These are phyloP conservation scores for Argyrosomus regius DNA, from an alignment of 2,797 vertebrate genomes.

Conservation along the genomic window DNA sequence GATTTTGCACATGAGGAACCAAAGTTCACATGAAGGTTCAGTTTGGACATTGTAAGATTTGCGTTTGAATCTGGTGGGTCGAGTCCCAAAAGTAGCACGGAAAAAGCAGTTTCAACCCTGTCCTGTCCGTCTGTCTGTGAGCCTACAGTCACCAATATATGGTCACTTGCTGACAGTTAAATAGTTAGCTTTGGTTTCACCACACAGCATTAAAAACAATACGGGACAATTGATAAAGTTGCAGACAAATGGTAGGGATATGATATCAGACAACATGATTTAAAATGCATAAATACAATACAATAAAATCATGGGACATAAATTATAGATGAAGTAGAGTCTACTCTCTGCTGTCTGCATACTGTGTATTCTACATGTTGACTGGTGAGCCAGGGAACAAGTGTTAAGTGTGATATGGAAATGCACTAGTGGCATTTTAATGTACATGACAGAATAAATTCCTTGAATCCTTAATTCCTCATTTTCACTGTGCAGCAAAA, in stretches of 20 bases:
- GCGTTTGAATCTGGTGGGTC: background rate
- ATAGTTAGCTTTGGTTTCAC: background rate
- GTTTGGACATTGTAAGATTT: background rate
- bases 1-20: too few species aligned
- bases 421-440: constrained; percentile 2
- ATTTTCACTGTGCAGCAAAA: background rate
- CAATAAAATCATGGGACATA: background rate
- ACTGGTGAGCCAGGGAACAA: background rate
- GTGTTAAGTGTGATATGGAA: constrained; percentile 2
- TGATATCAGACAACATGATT: background rate
- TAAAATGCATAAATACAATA: background rate
- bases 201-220: background rate
- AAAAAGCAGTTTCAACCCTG: background rate
- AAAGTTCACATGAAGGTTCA: background rate
- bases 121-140: background rate
- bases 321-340: too few species aligned
- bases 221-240: background rate
- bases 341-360: background rate
- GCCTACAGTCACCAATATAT: too few species aligned
- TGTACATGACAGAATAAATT: background rate
- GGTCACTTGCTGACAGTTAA: too few species aligned
- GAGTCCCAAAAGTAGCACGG: background rate
- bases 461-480: constrained; percentile 15
- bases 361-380: background rate
- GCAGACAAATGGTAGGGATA: background rate